Conservation (phyloP, 2,113 vertebrate genomes). For the Hyaena hyaena region DNA sequence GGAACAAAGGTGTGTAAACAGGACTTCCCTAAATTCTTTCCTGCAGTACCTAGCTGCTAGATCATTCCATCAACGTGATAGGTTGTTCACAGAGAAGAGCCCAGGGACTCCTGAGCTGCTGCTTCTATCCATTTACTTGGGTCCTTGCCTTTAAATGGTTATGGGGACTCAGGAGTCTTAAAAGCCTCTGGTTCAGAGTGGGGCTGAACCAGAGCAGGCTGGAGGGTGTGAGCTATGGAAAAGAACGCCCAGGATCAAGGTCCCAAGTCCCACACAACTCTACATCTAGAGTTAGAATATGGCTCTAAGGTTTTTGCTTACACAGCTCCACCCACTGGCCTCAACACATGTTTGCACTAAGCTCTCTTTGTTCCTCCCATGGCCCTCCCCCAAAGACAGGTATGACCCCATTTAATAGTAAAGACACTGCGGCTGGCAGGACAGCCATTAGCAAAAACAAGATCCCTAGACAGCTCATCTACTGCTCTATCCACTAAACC, state of each 20-base stretch:
- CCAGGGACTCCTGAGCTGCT: background rate
- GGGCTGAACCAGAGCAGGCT: background rate
- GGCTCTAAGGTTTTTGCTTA: background rate
- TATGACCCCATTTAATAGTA: background rate
- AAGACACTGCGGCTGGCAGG: background rate
- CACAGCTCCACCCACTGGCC: background rate
- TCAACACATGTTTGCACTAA: background rate
- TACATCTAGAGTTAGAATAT: background rate
- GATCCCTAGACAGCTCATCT: background rate
- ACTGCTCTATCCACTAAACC: background rate
- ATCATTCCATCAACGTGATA: background rate
- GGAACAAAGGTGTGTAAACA: slow-evolving; percentile 52
- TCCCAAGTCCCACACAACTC: background rate
- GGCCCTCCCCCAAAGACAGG: background rate
- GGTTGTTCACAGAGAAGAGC: background rate
- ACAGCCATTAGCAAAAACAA: background rate
- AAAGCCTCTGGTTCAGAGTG: background rate
- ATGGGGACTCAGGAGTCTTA: background rate
- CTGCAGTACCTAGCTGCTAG: background rate
- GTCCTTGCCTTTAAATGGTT: background rate
- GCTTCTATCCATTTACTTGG: background rate
- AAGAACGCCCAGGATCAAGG: background rate
- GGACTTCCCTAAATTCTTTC: slow-evolving; percentile 12
- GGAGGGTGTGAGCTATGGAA: background rate
- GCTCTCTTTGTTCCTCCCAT: background rate